phyloP scores from a whole-genome alignment of 2,797 vertebrate species.

The Gambusia yucatana region DNA sequence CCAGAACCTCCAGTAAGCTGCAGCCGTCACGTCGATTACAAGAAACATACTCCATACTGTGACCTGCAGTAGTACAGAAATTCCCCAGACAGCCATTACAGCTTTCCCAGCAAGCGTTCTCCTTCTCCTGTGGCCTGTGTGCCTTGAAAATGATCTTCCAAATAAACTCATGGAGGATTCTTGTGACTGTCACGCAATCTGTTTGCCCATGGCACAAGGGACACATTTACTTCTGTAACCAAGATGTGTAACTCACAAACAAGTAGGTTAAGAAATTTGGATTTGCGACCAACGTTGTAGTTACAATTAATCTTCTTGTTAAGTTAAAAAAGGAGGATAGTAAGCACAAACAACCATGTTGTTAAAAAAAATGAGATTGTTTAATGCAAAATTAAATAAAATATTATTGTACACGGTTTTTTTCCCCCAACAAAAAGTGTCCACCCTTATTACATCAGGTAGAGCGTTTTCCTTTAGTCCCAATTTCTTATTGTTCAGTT shows the following conservation, averaged over 20 bases:
- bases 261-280: background rate
- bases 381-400: background rate
- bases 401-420: background rate
- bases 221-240: slow-evolving; percentile 23
- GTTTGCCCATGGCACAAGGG: slow-evolving; percentile 44
- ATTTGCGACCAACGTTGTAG: background rate
- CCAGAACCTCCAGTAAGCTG: slow-evolving; percentile 26
- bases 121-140: slow-evolving; percentile 58
- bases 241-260: background rate
- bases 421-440: background rate
- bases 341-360: background rate
- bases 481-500: background rate
- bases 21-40: slow-evolving; percentile 30
- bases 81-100: slow-evolving; percentile 63
- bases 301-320: background rate
- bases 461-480: background rate
- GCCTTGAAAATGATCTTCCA: slow-evolving; percentile 55
- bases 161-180: slow-evolving; percentile 71
- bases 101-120: slow-evolving; percentile 23
- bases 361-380: background rate
- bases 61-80: slow-evolving; percentile 49
- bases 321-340: background rate
- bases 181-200: slow-evolving; percentile 56
- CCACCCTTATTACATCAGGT: background rate
- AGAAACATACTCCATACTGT: slow-evolving; percentile 29